phyloP scores from a whole-genome alignment of 1,140 invertebrate genomes.

The Drosophila serrata region DNA sequence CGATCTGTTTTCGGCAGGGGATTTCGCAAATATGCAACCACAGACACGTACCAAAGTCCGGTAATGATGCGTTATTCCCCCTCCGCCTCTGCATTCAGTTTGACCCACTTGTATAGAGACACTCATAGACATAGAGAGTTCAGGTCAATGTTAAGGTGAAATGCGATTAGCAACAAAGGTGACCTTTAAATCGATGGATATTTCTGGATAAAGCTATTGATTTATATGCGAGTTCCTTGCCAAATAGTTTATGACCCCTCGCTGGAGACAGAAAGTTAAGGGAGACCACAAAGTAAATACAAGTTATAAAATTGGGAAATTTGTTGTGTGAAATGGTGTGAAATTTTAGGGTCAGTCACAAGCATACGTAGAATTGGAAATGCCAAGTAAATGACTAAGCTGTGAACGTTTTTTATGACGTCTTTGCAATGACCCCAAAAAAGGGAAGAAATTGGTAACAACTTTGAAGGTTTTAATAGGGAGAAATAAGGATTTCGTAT shows the following conservation, averaged over 20 bases:
- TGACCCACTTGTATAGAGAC: constrained; percentile 66
- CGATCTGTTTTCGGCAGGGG: constrained; percentile 41
- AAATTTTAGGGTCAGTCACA: constrained; percentile 23
- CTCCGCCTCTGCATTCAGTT: constrained; percentile 23
- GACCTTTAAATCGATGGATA: constrained; percentile 6
- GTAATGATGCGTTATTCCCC: constrained; percentile 38
- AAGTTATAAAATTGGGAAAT: constrained; percentile 20
- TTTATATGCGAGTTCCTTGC: constrained; percentile 18
- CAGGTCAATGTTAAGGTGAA: constrained; percentile 78
- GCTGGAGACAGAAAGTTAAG: background rate
- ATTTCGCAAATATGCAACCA: constrained; percentile 61
- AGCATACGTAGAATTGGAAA: constrained; percentile 11
- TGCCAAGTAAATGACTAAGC: background rate
- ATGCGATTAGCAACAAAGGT: constrained; percentile 5
- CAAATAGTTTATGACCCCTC: constrained; percentile 20
- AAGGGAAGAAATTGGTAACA: background rate
- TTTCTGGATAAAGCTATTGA: constrained; percentile 38
- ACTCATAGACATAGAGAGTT: constrained; percentile 24
- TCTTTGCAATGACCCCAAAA: background rate
- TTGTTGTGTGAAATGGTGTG: constrained; percentile 34
- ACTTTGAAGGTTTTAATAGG: background rate
- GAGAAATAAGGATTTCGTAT: background rate
- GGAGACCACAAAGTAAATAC: background rate
- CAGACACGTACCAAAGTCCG: constrained; percentile 61
- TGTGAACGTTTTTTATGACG: background rate